A percentile compares a stretch with the other conserved stretches of the same genome.
These are phyloP conservation scores for Sterna hirundo DNA, from an alignment of 2,113 vertebrate species.

Conservation along the genomic window DNA sequence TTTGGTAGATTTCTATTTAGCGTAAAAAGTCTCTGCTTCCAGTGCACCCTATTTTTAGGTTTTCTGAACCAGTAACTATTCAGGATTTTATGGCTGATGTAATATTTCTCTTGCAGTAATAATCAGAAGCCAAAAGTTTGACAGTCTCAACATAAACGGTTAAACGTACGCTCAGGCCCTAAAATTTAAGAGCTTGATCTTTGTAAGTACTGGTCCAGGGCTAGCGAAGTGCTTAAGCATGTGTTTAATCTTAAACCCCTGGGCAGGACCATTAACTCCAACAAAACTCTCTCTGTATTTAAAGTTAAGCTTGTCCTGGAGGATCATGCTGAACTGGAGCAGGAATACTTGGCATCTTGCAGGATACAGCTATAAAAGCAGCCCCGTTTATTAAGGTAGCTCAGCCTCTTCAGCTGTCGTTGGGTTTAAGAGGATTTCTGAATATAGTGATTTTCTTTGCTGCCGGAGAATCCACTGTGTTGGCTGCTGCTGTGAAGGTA, in stretches of 20 bases:
- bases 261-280: not conserved
- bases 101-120: not conserved
- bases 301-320: constrained; percentile 38
- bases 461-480: not conserved
- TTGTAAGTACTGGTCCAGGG: not conserved
- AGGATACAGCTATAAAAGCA: constrained; percentile 34
- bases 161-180: not conserved
- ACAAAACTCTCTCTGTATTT: not conserved
- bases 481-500: not conserved
- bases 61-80: not conserved
- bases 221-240: not conserved
- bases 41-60: not conserved
- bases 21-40: not conserved
- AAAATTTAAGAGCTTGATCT: not conserved
- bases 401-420: not conserved
- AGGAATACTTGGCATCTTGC: not conserved
- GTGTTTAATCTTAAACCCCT: constrained; percentile 23
- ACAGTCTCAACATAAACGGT: not conserved
- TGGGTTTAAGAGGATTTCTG: constrained; percentile 40
- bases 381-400: constrained; percentile 17
- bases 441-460: not conserved
- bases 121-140: not conserved
- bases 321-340: not conserved
- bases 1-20: not conserved
- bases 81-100: not conserved